phyloP scores from a whole-genome alignment of 2,888 invertebrate genomes.

The Steinernema carpocapsae region DNA sequence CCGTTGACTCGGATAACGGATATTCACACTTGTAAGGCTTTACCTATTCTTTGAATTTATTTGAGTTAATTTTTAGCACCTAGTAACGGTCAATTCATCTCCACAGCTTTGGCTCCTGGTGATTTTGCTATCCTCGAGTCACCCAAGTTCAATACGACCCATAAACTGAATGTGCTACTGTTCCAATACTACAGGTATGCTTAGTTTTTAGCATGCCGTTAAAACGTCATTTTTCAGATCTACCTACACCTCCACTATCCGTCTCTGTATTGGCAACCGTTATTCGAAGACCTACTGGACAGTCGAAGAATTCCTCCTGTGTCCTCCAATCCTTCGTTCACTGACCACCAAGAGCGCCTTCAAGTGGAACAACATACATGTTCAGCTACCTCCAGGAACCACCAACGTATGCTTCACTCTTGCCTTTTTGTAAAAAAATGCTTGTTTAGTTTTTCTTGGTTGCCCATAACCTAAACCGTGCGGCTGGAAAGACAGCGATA shows the following conservation, averaged over 20 bases:
- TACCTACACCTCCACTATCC: constrained; percentile 63
- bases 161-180: constrained; percentile 64
- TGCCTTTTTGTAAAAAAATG: constrained; percentile 43
- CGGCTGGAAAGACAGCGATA: constrained; percentile 59
- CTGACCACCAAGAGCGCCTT: constrained; percentile 64
- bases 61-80: constrained; percentile 42
- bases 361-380: constrained; percentile 66
- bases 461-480: constrained; percentile 62
- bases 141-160: constrained; percentile 62
- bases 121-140: constrained; percentile 67
- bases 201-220: not conserved
- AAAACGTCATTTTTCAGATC: constrained; percentile 50
- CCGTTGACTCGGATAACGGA: constrained; percentile 64
- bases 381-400: constrained; percentile 66
- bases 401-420: constrained; percentile 56
- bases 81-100: constrained; percentile 65
- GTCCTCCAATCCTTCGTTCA: constrained; percentile 65
- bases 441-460: constrained; percentile 64
- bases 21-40: constrained; percentile 54
- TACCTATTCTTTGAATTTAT: not conserved
- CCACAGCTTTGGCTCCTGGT: constrained; percentile 64
- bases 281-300: constrained; percentile 58
- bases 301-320: constrained; percentile 60
- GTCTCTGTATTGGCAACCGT: constrained; percentile 53
- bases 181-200: constrained; percentile 58